These are phyloP conservation scores for Blennius ocellaris DNA, from an alignment of 2,113 vertebrate genomes.

Conservation along the genomic window DNA sequence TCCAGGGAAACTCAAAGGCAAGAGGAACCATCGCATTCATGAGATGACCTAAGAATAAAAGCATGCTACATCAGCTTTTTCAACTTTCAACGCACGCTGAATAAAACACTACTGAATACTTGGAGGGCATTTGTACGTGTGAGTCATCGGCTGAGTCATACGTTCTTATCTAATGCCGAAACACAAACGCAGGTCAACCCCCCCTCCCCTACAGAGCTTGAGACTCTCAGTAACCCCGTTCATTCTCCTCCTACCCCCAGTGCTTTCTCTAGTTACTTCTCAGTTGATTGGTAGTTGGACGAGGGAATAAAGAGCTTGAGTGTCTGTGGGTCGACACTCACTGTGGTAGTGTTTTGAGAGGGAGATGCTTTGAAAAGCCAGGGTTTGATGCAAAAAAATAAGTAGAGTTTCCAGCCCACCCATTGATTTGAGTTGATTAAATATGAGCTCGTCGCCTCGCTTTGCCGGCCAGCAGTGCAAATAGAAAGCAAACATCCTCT, in stretches of 20 bases:
- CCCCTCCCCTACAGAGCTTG: background rate
- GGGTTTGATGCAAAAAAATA: constrained; percentile 28
- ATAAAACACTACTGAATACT: constrained; percentile 58
- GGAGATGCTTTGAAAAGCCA: background rate
- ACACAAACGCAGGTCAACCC: constrained; percentile 34
- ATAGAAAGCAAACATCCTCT: constrained; percentile 48
- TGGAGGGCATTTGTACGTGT: constrained; percentile 43
- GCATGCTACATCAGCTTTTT: constrained; percentile 26
- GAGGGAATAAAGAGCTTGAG: background rate
- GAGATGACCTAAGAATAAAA: constrained; percentile 25
- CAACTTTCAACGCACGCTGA: constrained; percentile 27
- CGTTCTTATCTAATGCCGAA: constrained; percentile 43
- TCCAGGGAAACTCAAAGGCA: background rate
- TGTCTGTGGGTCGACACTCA: background rate
- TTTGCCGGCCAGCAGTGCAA: constrained; percentile 44
- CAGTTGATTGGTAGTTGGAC: background rate
- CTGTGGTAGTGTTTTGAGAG: constrained; percentile 23
- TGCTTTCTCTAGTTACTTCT: background rate
- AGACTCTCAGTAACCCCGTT: background rate
- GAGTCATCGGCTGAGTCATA: constrained; percentile 67
- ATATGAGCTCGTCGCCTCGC: constrained; percentile 49
- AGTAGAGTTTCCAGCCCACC: constrained; percentile 33
- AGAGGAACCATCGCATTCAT: background rate
- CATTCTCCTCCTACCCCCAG: background rate
- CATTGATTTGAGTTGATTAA: constrained; percentile 60